phyloP scores from a whole-genome alignment of 2,797 vertebrate genomes.

The Gallinago stenura region DNA sequence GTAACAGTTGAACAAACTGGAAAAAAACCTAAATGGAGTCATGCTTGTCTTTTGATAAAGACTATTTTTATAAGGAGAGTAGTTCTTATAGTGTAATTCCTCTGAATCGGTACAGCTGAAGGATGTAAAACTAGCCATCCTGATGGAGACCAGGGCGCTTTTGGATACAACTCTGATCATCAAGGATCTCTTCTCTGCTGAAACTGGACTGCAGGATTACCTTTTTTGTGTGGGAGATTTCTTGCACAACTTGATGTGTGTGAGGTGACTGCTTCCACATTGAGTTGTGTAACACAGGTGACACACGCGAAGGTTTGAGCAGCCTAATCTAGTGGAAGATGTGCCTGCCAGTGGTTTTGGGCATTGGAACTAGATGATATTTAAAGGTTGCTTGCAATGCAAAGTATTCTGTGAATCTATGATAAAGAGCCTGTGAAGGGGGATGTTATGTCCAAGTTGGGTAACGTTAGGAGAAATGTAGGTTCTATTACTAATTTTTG shows the following conservation, averaged over 20 bases:
- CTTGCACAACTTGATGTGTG: not conserved
- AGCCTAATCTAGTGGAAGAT: not conserved
- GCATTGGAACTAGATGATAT: not conserved
- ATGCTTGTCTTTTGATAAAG: not conserved
- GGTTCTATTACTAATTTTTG: not conserved
- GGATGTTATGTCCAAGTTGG: not conserved
- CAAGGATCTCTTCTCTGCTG: not conserved
- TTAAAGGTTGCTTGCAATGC: not conserved
- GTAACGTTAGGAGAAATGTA: not conserved
- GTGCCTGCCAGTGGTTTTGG: not conserved
- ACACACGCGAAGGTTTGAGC: not conserved
- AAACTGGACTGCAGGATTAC: not conserved
- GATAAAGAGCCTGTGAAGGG: not conserved
- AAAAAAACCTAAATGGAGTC: slow-evolving; percentile 23
- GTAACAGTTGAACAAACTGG: not conserved
- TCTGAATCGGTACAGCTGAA: not conserved
- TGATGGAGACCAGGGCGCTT: not conserved
- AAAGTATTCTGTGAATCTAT: not conserved
- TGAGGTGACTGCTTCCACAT: not conserved
- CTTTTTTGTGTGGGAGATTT: not conserved
- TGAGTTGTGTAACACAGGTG: rapidly evolving
- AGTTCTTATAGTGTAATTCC: not conserved
- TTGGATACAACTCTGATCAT: not conserved
- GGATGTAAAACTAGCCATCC: rapidly evolving
- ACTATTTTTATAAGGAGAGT: not conserved